Base-by-base conservation (phyloP, 2,113 vertebrate species). In the Monopterus albus region DNA sequence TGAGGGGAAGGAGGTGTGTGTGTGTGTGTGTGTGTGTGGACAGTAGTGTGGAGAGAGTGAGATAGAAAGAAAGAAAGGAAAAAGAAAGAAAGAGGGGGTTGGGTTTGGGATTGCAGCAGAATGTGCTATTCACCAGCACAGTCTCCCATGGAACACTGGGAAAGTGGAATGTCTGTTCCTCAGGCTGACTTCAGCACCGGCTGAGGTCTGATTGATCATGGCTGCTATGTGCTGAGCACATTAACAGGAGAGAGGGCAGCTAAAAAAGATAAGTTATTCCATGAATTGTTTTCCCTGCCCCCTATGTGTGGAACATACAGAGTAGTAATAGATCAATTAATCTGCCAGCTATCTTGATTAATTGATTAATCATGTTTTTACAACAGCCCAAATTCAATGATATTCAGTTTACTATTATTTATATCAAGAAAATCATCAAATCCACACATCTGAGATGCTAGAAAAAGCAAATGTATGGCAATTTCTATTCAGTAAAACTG, bases 81-180 rank as follows among this genome's bases (percentile, higher is more conserved):
- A 59, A 60, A 71, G 59, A 70, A 46, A 35, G 47, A 49, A 26
- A 47, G 31, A 63, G 84, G 79, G 84, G 86, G 83, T 70, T 71
- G 82, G 83, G 84, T 64, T 72, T 77, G 72, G 79, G 71, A 77
- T 62, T 78, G 78, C 82, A 86, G 86, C 86, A 85, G 75, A 76
- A 89, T 87, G 87, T 70, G 45, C 88, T 93, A 79, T 89, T 92
- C 91, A 31, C 91, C 85, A 89, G 70, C 18, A 87, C 76, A 87
- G 79, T 79, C 68, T 79, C 86, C 62, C 93, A 93, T 94, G 93
- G 93, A 93, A 91, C 91, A 92, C 83, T 90, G 88, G 87, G 85
- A 92, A 87, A 82, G 82, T 89, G 91, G 91, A 92, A 92, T 93
- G 91, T 84, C 81, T 89, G 86, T 84, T 92, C 87, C 85, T 90